Base-by-base conservation (phyloP, 2,797 vertebrate species). In the Pantherophis alleghaniensis region DNA sequence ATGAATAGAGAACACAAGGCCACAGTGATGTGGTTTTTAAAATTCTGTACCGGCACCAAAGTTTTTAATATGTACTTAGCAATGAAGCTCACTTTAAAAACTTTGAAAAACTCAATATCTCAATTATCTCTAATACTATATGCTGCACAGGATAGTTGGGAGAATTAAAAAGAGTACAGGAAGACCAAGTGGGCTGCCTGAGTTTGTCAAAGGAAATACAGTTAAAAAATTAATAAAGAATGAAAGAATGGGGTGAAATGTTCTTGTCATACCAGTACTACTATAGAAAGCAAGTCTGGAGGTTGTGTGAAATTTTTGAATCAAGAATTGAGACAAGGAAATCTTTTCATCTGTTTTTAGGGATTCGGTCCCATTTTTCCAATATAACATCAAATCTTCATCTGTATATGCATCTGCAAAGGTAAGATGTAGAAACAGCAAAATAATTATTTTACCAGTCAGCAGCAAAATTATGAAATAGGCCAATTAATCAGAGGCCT, bases 231-330 rank as follows among this genome's bases (percentile, higher is more conserved):
- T 20, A 42, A 28, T 88, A 37, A 57, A 88, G 47, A 57, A 28
- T 37, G 86, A 13, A 86, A 42, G 61, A 37, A 26, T 9, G 22
- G 3, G 37, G 37, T 74, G 3, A 79, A 55, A 60, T 37, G 6
- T 42, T 83, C 26, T 56, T 86, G n/a, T n/a, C 4, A 83, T 98
- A 99, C 99, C 99, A 0, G 99, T 99, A 97, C 99, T 99, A 95
- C 99, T 99, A 97, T 99, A 99, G 98, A 99, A 99, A 94, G 99
- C 99, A 95, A 99, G 97, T 93, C 98, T 98, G 51, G 99, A 99
- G 42, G 98, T 99, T 13, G 99, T 99, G 93, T 99, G 99, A 95
- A 99, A 99, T 96, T 99, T 98, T 97, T 99, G 99, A 95, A 99
- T 99, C 96, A 99, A 98, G 97, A 99, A 99, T 97, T 99, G 99